Evolutionary conservation across 2,113 vertebrate genomes (phyloP).

Genomic region (Anser brachyrhynchus): DNA sequence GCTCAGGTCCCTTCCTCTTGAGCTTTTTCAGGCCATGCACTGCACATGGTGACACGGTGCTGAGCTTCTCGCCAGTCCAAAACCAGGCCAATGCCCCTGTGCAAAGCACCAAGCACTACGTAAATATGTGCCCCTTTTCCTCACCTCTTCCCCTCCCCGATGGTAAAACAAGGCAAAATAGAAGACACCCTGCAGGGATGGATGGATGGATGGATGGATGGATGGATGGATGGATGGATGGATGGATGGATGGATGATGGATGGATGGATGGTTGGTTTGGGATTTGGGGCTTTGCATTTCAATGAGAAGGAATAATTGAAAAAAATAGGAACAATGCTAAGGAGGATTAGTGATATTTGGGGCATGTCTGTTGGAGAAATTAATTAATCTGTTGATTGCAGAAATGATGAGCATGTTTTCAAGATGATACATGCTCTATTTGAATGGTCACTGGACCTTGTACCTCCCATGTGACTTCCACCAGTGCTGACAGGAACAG

Average conservation of each 20-base stretch:
- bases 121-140: neutral
- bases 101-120: neutral
- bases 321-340: neutral
- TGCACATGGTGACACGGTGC: rapidly evolving
- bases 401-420: conserved; percentile 43
- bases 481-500: neutral
- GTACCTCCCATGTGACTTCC: neutral
- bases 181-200: neutral
- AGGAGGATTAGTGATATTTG: conserved; percentile 65
- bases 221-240: neutral
- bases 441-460: neutral
- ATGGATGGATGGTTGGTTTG: neutral
- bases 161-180: conserved; percentile 26
- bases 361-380: conserved; percentile 65
- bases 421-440: neutral
- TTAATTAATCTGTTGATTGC: conserved; percentile 14
- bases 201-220: neutral
- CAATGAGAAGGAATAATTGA: conserved; percentile 35
- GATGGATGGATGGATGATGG: neutral
- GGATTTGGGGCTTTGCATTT: conserved; percentile 9
- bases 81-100: neutral
- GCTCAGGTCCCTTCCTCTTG: neutral
- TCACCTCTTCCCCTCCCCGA: neutral
- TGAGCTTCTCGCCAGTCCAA: neutral
- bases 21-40: neutral